phyloP scores from a whole-genome alignment of 2,797 vertebrate species.

The Mormyrus hasselquistii region DNA sequence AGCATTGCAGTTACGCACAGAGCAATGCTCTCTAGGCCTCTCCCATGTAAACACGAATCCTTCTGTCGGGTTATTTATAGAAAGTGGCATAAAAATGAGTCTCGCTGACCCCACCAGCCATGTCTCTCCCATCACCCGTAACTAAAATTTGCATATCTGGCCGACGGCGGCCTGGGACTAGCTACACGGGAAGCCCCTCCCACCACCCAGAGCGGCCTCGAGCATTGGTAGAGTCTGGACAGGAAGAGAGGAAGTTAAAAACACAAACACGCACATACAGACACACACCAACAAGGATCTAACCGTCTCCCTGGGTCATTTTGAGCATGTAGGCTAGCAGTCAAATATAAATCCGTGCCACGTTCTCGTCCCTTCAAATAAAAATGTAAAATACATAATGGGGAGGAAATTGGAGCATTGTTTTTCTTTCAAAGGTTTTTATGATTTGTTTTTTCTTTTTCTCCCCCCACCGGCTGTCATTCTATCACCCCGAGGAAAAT shows the following conservation, averaged over 20 bases:
- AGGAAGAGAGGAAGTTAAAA: background rate
- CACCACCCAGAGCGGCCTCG: background rate
- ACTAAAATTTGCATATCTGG: constrained; percentile 2
- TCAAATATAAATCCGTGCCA: background rate
- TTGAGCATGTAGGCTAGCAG: background rate
- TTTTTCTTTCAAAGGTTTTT: background rate
- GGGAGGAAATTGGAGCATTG: background rate
- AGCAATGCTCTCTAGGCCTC: background rate
- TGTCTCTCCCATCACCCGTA: background rate
- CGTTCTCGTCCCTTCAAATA: background rate
- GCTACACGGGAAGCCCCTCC: background rate
- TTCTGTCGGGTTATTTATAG: background rate
- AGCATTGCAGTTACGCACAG: background rate
- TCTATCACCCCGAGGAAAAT: background rate
- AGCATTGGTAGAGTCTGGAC: background rate
- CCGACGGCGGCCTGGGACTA: background rate
- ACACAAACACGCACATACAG: background rate
- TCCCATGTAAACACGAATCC: background rate
- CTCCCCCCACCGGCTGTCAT: background rate
- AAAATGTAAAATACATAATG: background rate
- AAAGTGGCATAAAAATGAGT: background rate
- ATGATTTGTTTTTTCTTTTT: background rate
- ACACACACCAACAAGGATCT: background rate
- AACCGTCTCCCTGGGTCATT: background rate
- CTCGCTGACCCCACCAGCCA: background rate